Conservation (phyloP, 2,113 vertebrate genomes). For the Phoxinus phoxinus region DNA sequence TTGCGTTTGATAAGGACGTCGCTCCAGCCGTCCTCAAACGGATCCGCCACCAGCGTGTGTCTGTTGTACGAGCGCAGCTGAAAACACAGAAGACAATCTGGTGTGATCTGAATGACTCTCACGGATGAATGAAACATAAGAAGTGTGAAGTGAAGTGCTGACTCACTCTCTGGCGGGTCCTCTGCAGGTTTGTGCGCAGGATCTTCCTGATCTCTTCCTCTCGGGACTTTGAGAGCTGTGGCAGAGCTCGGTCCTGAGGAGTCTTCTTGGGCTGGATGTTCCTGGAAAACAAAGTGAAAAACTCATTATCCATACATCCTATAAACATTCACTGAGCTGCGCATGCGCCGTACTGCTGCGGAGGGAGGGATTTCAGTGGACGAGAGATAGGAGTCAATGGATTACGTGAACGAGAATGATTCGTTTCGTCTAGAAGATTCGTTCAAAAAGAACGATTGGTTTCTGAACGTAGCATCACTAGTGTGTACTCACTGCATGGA, state of each 20-base stretch:
- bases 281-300: conserved; percentile 65
- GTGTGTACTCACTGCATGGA: conserved; percentile 92
- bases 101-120: neutral
- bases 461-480: no score
- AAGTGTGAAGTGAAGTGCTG: neutral
- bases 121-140: neutral
- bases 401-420: no score
- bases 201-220: conserved; percentile 98
- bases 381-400: no score
- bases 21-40: conserved; percentile 88
- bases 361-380: no score
- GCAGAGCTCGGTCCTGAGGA: conserved; percentile 77
- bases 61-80: conserved; percentile 96
- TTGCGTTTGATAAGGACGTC: conserved; percentile 88
- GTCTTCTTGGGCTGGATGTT: conserved; percentile 90
- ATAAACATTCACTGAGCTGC: no score
- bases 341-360: no score
- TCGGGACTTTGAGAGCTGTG: conserved; percentile 86
- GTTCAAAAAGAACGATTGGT: no score
- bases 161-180: conserved; percentile 92
- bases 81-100: conserved; percentile 2
- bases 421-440: no score
- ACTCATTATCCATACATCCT: neutral
- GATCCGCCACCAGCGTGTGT: conserved; percentile 91
- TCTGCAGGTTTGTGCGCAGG: conserved; percentile 92